Conservation (phyloP, 2,888 invertebrate genomes). For the Nebria brevicollis region DNA sequence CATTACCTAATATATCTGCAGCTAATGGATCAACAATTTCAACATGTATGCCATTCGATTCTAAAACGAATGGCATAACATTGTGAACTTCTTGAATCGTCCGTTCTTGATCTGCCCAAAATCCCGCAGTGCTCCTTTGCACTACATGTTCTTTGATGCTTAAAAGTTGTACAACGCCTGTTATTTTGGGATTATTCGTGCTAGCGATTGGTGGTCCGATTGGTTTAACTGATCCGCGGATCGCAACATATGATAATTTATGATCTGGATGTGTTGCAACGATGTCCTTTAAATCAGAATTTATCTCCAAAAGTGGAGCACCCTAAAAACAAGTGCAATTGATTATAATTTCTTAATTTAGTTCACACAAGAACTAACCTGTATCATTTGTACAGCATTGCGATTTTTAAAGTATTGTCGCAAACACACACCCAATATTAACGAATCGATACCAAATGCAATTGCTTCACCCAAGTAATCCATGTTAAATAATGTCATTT, state of each 20-base stretch:
- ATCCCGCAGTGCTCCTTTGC: slow-evolving; percentile 84
- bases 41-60: slow-evolving; percentile 70
- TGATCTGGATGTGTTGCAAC: slow-evolving; percentile 72
- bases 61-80: slow-evolving; percentile 81
- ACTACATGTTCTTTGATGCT: slow-evolving; percentile 85
- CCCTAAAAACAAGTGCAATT: slow-evolving; percentile 63
- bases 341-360: neutral
- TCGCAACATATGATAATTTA: slow-evolving; percentile 78
- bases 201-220: slow-evolving; percentile 80
- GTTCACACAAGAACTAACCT: slow-evolving; percentile 65
- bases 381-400: slow-evolving; percentile 74
- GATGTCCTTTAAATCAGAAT: slow-evolving; percentile 70
- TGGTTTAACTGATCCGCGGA: slow-evolving; percentile 80
- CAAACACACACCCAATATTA: slow-evolving; percentile 78
- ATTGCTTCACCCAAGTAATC: slow-evolving; percentile 82
- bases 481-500: slow-evolving; percentile 64
- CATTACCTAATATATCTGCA: slow-evolving; percentile 73
- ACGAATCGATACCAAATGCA: slow-evolving; percentile 77
- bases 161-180: slow-evolving; percentile 82
- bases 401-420: slow-evolving; percentile 80
- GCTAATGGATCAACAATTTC: slow-evolving; percentile 81
- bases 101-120: slow-evolving; percentile 85
- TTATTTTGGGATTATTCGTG: slow-evolving; percentile 76
- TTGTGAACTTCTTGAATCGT: slow-evolving; percentile 83
- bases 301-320: slow-evolving; percentile 76